phyloP scores from a whole-genome alignment of 2,113 vertebrate species.

The Orycteropus afer region DNA sequence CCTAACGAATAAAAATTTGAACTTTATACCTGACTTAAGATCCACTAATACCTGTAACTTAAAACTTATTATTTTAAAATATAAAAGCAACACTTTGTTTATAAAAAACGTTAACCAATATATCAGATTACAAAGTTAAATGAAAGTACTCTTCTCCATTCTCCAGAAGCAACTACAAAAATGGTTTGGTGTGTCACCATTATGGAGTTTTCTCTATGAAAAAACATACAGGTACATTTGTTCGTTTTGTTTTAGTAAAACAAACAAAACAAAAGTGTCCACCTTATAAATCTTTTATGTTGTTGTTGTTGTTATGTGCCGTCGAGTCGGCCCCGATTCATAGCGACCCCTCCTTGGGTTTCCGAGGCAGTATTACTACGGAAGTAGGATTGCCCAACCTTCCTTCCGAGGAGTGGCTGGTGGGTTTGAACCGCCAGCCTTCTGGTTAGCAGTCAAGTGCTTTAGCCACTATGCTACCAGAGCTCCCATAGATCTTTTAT shows the following conservation, averaged over 20 bases:
- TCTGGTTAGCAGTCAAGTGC: no score
- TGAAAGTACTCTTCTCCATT: background rate
- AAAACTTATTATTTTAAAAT: slow-evolving; percentile 14
- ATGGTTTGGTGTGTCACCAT: background rate
- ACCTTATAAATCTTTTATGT: background rate
- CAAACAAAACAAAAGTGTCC: background rate
- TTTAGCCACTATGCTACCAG: no score
- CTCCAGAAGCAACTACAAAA: background rate
- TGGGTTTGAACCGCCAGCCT: no score
- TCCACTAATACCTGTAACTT: background rate
- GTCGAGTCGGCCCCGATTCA: no score
- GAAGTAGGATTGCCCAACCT: no score
- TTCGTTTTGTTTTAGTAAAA: background rate
- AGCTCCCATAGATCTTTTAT: no score
- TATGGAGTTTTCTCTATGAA: background rate
- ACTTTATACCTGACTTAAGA: background rate
- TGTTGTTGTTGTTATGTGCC: no score
- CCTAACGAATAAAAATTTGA: slow-evolving; percentile 26
- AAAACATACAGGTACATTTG: background rate
- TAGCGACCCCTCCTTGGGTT: no score
- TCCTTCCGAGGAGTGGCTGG: no score
- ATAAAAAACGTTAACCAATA: slow-evolving; percentile 3
- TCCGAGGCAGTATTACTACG: no score
- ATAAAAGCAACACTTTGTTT: slow-evolving; percentile 20
- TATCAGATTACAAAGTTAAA: slow-evolving; percentile 28